Percentiles rank a stretch among this genome's conserved stretches.
phyloP scores from a whole-genome alignment of 2,113 vertebrate genomes.

The Danionella cerebrum region DNA sequence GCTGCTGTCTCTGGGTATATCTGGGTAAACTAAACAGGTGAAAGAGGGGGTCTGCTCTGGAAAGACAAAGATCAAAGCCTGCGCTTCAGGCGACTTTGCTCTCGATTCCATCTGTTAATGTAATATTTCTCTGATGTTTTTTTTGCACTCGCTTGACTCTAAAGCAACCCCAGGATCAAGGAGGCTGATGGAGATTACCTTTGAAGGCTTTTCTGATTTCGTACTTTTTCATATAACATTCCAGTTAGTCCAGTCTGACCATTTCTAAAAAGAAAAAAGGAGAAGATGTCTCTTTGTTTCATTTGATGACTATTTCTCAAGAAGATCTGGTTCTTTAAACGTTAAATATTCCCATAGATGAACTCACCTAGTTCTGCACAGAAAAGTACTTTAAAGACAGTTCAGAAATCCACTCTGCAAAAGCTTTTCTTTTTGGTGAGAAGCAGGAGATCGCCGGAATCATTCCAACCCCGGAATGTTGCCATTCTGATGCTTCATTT shows the following conservation, averaged over 20 bases:
- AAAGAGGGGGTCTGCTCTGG: constrained; percentile 36
- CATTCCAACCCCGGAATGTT: too few relatives aligned
- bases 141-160: constrained; percentile 29
- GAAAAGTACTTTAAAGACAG: too few relatives aligned
- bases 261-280: neutral
- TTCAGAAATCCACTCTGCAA: too few relatives aligned
- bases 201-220: neutral
- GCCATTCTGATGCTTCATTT: too few relatives aligned
- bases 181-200: neutral
- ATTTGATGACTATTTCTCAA: too few relatives aligned
- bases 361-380: too few relatives aligned
- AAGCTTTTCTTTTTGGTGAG: too few relatives aligned
- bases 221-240: neutral
- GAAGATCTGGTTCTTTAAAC: too few relatives aligned
- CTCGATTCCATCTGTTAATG: constrained; percentile 52
- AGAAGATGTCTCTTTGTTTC: too few relatives aligned
- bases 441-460: too few relatives aligned
- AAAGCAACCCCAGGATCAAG: neutral
- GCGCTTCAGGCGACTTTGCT: constrained; percentile 41
- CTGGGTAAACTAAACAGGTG: constrained; percentile 26
- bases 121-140: constrained; percentile 40
- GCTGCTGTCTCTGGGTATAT: neutral
- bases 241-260: neutral
- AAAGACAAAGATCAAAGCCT: constrained; percentile 60
- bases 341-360: too few relatives aligned